phyloP scores from a whole-genome alignment of 2,797 vertebrate species.

The Urosaurus nigricauda region DNA sequence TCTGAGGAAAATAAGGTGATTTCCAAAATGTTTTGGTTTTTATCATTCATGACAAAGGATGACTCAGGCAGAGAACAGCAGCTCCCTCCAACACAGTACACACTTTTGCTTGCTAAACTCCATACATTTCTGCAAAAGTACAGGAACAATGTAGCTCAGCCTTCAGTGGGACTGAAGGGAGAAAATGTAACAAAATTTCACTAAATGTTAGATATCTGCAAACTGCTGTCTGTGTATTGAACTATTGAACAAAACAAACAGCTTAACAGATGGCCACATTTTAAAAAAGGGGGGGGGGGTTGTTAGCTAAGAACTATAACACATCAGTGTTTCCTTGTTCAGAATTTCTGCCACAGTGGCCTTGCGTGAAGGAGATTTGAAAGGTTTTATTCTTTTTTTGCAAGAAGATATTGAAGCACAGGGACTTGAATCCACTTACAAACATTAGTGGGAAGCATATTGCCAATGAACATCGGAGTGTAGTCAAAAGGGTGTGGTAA shows the following conservation, averaged over 20 bases:
- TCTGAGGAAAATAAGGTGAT: conserved; percentile 43
- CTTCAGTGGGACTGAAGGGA: conserved; percentile 14
- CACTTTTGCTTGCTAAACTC: conserved; percentile 40
- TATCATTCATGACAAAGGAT: conserved; percentile 7
- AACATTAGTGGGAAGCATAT: neutral
- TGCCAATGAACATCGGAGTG: too few relatives aligned
- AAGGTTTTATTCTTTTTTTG: rapidly evolving
- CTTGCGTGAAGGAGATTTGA: neutral
- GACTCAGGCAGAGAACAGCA: conserved; percentile 49
- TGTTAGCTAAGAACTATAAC: neutral
- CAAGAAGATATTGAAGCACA: neutral
- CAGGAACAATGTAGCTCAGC: conserved; percentile 29
- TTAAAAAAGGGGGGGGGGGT: neutral
- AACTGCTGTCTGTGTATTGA: neutral
- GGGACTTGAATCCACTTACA: neutral
- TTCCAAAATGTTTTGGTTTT: conserved; percentile 42
- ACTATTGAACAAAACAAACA: neutral
- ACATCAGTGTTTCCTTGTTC: neutral
- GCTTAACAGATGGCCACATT: neutral
- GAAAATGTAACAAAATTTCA: neutral
- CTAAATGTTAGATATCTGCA: neutral
- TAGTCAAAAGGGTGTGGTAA: too few relatives aligned
- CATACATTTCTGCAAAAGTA: neutral
- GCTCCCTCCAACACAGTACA: conserved; percentile 2
- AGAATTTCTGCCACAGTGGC: neutral